Base-by-base conservation (phyloP, 2,113 vertebrate species). In the Mobula birostris region DNA sequence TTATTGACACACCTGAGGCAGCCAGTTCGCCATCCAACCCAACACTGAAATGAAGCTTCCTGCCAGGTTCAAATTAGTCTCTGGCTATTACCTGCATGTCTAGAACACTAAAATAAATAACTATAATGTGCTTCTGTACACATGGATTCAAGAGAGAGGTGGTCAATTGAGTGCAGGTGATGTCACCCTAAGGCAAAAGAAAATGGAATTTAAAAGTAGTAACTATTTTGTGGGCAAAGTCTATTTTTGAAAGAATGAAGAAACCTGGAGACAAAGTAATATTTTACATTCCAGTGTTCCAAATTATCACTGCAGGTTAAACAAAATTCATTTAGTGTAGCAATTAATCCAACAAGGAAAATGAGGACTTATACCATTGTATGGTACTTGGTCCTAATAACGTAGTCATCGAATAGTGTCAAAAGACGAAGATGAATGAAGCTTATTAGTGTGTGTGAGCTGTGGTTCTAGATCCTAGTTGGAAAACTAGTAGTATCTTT, bases 301-400 rank as follows among this genome's bases (percentile, higher is more conserved):
- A 68, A 66, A 90, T 90, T 90, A 93, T 93, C 68, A 76, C 40
- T 74, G 32, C 27, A 56, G 91, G 56, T 93, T 24, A 40, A 93
- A 21, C 91, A 93, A 56, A 72, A 93, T 74, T 93, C 70, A 74
- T 70, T 76, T 29, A 17, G 19, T 92, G 11, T 15, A 36, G 68
- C 24, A 48, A 29, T 72, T 93, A 93, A 93, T 29, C 68, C 14
- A 24, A 93, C 91, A 48, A 21, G 70, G 32, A 56, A 56, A 93
- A 93, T 9, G 36, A 74, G 56, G 21, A 29, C 19, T 27, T 12
- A 56, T 70, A 74, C 36, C 40, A 56, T 12, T 27, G 66, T 90
- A n/a, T 90, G n/a, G 48, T 74, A 70, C 4, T 93, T 29, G 14
- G 19, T 21, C 40, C 36, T 56, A 93, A 74, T 24, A 74, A 93